These are phyloP conservation scores for Lithophane leautieri DNA, from an alignment of 2,888 invertebrate genomes.

Conservation along the genomic window DNA sequence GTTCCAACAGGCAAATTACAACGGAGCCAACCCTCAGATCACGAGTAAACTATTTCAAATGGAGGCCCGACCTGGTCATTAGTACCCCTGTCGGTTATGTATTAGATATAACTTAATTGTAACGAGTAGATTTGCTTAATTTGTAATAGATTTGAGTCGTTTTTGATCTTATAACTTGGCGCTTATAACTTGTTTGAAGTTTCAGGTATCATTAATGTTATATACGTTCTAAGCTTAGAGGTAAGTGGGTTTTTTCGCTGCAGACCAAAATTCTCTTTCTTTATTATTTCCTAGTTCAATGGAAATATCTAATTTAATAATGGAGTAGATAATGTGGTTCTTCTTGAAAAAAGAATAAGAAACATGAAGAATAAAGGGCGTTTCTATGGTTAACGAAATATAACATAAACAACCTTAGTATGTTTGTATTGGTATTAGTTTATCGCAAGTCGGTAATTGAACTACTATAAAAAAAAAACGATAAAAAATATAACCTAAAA, in stretches of 20 bases:
- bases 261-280: too few relatives aligned
- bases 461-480: background rate
- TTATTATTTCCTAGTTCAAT: too few relatives aligned
- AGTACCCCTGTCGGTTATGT: constrained; percentile 39
- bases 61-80: constrained; percentile 33
- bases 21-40: constrained; percentile 36
- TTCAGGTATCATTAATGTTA: background rate
- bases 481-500: background rate
- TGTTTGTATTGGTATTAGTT: too few relatives aligned
- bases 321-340: too few relatives aligned
- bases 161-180: constrained; percentile 2
- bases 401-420: background rate
- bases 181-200: background rate
- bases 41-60: constrained; percentile 49
- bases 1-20: constrained; percentile 37
- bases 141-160: constrained; percentile 24
- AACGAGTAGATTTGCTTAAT: constrained; percentile 26
- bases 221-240: background rate
- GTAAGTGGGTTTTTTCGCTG: background rate
- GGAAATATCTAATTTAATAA: background rate
- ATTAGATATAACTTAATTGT: constrained; percentile 38
- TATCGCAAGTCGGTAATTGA: background rate
- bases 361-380: too few relatives aligned
- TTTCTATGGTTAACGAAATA: too few relatives aligned
- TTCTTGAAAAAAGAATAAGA: too few relatives aligned